Conservation (phyloP, 2,797 vertebrate genomes). For the Mallotus villosus region DNA sequence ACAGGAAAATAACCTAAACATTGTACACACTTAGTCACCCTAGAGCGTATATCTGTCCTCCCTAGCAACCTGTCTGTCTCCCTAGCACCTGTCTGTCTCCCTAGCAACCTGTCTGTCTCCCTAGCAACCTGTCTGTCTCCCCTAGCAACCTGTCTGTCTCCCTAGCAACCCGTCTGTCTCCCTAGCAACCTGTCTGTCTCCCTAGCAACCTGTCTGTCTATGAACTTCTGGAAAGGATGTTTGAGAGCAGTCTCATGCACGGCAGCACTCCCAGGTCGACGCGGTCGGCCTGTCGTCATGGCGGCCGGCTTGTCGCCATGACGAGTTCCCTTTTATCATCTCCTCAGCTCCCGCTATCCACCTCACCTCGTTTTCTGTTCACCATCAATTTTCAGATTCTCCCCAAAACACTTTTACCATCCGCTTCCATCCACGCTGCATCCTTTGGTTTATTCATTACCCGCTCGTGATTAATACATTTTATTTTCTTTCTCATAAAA, state of each 20-base stretch:
- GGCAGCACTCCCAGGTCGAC: too few relatives aligned
- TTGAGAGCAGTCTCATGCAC: too few relatives aligned
- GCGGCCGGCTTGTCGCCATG: constrained; percentile 7
- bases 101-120: too few relatives aligned
- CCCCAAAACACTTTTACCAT: constrained; percentile 59
- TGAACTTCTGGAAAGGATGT: too few relatives aligned
- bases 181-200: neutral
- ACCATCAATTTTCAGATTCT: constrained; percentile 62
- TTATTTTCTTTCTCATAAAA: constrained; percentile 55
- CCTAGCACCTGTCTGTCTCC: too few relatives aligned
- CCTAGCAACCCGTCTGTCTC: too few relatives aligned
- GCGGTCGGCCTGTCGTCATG: too few relatives aligned
- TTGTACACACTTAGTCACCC: too few relatives aligned
- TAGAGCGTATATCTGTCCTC: too few relatives aligned
- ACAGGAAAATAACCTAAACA: too few relatives aligned
- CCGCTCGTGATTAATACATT: constrained; percentile 71
- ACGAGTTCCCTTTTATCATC: constrained; percentile 50
- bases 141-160: too few relatives aligned
- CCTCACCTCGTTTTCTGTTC: constrained; percentile 45
- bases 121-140: neutral
- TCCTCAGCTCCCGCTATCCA: constrained; percentile 51
- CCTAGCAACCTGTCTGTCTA: constrained; percentile 3
- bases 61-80: too few relatives aligned
- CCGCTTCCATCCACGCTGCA: constrained; percentile 60
- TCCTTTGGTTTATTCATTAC: constrained; percentile 66